Conservation (phyloP, 1,140 invertebrate genomes). For the Nymphalis io region DNA sequence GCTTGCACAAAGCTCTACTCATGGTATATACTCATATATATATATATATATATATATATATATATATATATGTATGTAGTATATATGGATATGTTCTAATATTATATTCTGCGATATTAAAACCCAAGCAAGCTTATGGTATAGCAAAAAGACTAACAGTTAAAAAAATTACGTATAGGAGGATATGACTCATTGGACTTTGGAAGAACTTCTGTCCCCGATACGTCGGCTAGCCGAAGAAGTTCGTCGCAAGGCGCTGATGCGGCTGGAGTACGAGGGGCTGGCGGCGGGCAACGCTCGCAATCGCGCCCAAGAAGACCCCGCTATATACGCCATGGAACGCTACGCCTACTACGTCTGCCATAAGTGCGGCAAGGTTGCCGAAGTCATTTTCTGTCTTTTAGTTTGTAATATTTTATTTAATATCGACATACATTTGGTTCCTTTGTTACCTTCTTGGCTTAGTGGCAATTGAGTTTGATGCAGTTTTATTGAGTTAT, state of each 20-base stretch:
- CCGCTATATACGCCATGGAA: constrained; percentile 96
- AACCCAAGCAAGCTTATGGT: too few relatives aligned
- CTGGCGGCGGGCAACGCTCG: constrained; percentile 81
- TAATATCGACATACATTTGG: not conserved
- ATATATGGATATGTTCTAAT: too few relatives aligned
- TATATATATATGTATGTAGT: too few relatives aligned
- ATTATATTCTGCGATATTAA: too few relatives aligned
- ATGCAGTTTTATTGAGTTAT: not conserved
- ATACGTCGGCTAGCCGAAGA: constrained; percentile 93
- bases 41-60: too few relatives aligned
- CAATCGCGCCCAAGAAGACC: constrained; percentile 87
- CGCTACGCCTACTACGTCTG: constrained; percentile 99
- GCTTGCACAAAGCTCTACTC: too few relatives aligned
- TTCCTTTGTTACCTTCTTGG: not conserved
- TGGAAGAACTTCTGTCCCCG: constrained; percentile 89
- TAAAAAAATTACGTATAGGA: constrained; percentile 69
- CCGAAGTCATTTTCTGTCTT: constrained; percentile 5
- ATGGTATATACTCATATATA: too few relatives aligned
- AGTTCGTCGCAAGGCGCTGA: constrained; percentile 95
- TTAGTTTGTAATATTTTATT: constrained; percentile 7
- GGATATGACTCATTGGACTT: constrained; percentile 90
- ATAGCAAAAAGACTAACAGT: not conserved
- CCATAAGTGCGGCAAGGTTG: constrained; percentile 96
- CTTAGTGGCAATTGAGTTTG: not conserved
- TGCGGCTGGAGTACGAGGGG: constrained; percentile 99